Conservation (phyloP, 1,140 invertebrate species). For the Aphaenogaster floridana region DNA sequence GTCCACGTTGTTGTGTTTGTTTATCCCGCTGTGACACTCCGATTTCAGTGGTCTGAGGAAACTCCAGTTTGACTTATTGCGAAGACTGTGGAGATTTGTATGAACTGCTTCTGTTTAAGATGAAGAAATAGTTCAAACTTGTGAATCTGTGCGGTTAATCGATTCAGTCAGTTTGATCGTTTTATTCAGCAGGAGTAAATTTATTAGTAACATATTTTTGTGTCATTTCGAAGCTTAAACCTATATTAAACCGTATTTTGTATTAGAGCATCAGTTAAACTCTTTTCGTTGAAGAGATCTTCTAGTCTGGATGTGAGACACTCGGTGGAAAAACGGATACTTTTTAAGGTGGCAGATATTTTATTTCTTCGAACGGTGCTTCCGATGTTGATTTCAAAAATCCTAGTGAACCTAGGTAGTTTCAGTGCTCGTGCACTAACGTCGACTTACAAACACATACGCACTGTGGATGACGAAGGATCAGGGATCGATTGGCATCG, state of each 20-base stretch:
- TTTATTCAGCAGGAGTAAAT: not conserved
- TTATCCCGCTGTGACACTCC: not conserved
- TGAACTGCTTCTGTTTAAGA: not conserved
- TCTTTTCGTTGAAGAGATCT: not conserved
- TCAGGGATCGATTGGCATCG: constrained; percentile 39
- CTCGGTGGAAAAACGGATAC: not conserved
- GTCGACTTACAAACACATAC: constrained; percentile 3
- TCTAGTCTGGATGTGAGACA: not conserved
- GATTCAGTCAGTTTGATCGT: not conserved
- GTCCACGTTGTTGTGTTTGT: constrained; percentile 13
- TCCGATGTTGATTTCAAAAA: constrained; percentile 3
- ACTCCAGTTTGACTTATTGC: not conserved
- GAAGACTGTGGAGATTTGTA: not conserved
- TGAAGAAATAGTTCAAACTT: not conserved
- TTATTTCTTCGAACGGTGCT: constrained; percentile 12
- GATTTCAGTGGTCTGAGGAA: not conserved
- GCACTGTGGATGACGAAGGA: constrained; percentile 33
- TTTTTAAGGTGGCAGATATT: not conserved
- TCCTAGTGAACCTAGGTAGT: not conserved
- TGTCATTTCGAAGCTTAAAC: not conserved
- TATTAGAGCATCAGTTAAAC: not conserved
- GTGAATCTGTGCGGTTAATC: constrained; percentile 24
- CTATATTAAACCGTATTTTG: not conserved
- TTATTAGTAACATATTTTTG: not conserved
- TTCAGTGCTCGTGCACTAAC: constrained; percentile 13